These are phyloP conservation scores for Meteorus cinctellus DNA, from an alignment of 2,888 invertebrate species.

Conservation along the genomic window DNA sequence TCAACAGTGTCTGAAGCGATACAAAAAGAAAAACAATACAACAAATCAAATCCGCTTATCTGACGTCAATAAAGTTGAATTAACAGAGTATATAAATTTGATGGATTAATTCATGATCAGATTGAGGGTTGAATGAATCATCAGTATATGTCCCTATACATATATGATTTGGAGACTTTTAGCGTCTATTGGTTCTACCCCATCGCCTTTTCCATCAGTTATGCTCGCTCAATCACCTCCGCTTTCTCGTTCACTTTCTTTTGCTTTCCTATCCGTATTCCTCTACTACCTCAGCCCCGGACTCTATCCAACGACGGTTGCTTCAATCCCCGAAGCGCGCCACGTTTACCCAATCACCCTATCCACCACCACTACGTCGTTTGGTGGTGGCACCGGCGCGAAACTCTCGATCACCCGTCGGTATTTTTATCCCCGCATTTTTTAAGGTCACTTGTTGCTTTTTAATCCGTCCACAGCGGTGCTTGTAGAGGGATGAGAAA, in stretches of 20 bases:
- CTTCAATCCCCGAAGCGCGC: slow-evolving; percentile 46
- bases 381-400: slow-evolving; percentile 56
- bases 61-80: background rate
- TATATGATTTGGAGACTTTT: slow-evolving; percentile 51
- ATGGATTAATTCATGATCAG: slow-evolving; percentile 21
- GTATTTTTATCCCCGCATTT: slow-evolving; percentile 69
- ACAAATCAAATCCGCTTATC: background rate
- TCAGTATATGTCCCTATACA: slow-evolving; percentile 17
- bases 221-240: slow-evolving; percentile 27
- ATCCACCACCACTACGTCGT: slow-evolving; percentile 40
- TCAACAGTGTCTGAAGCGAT: too few species aligned
- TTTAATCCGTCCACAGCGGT: slow-evolving; percentile 65
- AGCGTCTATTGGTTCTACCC: slow-evolving; percentile 45
- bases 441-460: slow-evolving; percentile 73
- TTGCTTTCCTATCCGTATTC: background rate
- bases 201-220: slow-evolving; percentile 27
- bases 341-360: slow-evolving; percentile 52
- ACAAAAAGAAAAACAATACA: background rate
- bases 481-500: slow-evolving; percentile 51
- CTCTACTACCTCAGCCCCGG: slow-evolving; percentile 23
- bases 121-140: slow-evolving; percentile 24
- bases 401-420: slow-evolving; percentile 69
- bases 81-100: background rate
- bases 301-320: slow-evolving; percentile 40
- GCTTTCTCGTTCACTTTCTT: slow-evolving; percentile 14